Evolutionary conservation across 2,888 invertebrate genomes (phyloP).

Genomic region (Archips xylosteana): DNA sequence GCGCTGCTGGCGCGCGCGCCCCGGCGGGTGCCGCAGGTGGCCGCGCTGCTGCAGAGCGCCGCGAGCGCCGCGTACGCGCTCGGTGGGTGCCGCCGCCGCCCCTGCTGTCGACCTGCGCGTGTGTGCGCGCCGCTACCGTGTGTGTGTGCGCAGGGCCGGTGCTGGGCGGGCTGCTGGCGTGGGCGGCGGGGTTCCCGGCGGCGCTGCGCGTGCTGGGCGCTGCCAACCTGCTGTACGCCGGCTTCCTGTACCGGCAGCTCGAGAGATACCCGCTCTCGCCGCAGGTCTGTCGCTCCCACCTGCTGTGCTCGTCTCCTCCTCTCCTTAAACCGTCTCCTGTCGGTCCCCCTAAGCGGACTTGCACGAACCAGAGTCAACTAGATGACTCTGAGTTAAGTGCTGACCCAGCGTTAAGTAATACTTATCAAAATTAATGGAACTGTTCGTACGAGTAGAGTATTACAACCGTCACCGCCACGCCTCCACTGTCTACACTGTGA

Average conservation of each 20-base stretch:
- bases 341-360: no score
- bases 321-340: not conserved
- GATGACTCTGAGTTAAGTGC: no score
- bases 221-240: slow-evolving; percentile 72
- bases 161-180: slow-evolving; percentile 67
- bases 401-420: no score
- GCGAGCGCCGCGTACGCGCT: slow-evolving; percentile 71
- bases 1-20: slow-evolving; percentile 60
- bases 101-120: not conserved
- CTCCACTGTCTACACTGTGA: no score
- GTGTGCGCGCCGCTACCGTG: not conserved
- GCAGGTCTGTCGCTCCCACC: slow-evolving; percentile 55
- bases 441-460: no score
- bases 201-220: slow-evolving; percentile 68
- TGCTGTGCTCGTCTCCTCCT: not conserved
- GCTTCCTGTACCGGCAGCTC: slow-evolving; percentile 64
- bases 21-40: slow-evolving; percentile 59
- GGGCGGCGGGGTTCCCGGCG: slow-evolving; percentile 66
- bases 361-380: no score
- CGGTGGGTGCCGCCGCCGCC: slow-evolving; percentile 49
- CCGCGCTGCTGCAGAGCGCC: slow-evolving; percentile 74
- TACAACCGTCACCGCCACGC: no score
- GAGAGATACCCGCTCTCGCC: slow-evolving; percentile 60
- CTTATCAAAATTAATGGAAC: no score
- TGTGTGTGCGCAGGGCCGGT: slow-evolving; percentile 59